Evolutionary conservation across 2,113 vertebrate genomes (phyloP), one percentile per base, ranked within the genome.

Genomic region (Anhinga anhinga): DNA sequence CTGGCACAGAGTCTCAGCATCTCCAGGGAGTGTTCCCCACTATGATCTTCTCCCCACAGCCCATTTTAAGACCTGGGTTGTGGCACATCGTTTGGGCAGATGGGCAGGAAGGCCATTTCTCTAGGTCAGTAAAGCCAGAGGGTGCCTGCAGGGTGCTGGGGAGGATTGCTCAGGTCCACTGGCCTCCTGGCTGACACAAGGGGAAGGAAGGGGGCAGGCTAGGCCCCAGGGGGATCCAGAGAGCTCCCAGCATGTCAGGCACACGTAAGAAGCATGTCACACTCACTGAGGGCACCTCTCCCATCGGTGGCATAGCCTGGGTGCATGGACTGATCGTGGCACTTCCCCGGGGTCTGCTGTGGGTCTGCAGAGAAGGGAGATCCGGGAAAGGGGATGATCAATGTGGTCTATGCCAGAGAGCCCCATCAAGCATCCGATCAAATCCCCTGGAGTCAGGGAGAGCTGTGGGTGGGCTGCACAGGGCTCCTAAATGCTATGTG

Each of bases 291-390:
- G 25, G 11, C 34, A 59, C 18, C 21, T 78, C 40, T 90, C 23
- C 50, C 34, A 3, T 2, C 0, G 0, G 23, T 69, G 66, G 25
- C 72, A 8, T 3, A 50, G 56, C 29, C 53, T 0, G 2, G 13
- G 36, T 6, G 5, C 36, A 17, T 2, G 19, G 67, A 11, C 15
- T 36, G 55, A 16, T 82, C 2, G 1, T 2, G 3, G 23, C 34
- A 32, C 50, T 40, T 65, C 30, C 40, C 20, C 1, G 2, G 21
- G 14, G 7, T 7, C 56, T 79, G 50, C n/a, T 36, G 11, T 18
- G 34, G 19, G 52, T 32, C 38, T 86, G 38, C 49, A 69, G 34
- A 18, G 55, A 40, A 77, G 20, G 34, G 27, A 44, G 5, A 10
- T 11, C 42, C 66, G 42, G 42, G 40, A 19, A 44, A 82, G 29